These are phyloP conservation scores for Nesogale talazaci DNA, from an alignment of 2,113 vertebrate genomes.

Conservation along the genomic window DNA sequence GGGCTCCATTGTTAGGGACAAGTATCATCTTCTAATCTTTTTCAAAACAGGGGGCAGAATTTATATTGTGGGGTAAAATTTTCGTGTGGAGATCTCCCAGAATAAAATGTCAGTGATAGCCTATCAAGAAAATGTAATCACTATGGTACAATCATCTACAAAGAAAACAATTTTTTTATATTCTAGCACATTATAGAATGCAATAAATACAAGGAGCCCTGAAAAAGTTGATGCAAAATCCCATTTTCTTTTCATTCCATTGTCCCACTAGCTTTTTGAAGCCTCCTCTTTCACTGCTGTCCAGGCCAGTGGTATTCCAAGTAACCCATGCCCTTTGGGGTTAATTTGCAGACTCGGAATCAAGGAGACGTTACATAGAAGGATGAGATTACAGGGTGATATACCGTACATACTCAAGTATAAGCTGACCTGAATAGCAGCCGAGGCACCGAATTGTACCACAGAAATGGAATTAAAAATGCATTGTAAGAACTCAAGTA, in stretches of 20 bases:
- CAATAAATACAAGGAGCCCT: neutral
- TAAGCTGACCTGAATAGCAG: too few relatives aligned
- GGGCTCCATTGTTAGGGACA: neutral
- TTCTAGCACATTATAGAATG: neutral
- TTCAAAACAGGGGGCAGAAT: neutral
- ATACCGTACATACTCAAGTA: neutral
- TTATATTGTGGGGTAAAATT: neutral
- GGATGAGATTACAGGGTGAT: neutral
- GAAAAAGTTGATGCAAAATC: too few relatives aligned
- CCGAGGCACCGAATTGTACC: too few relatives aligned
- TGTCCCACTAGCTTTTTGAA: too few relatives aligned
- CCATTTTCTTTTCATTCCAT: too few relatives aligned
- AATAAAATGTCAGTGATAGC: neutral
- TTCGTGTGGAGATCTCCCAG: neutral
- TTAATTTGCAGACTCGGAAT: neutral
- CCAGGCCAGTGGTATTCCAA: neutral
- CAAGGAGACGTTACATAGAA: neutral
- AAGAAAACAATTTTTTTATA: constrained; percentile 30
- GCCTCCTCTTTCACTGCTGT: neutral
- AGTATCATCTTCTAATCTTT: neutral
- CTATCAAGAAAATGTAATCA: neutral
- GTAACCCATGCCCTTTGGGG: neutral
- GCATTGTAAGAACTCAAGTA: too few relatives aligned
- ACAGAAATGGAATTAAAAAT: too few relatives aligned
- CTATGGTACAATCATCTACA: neutral